Evolutionary conservation across 2,888 invertebrate genomes (phyloP).

Genomic region (Eristalinus aeneus): DNA sequence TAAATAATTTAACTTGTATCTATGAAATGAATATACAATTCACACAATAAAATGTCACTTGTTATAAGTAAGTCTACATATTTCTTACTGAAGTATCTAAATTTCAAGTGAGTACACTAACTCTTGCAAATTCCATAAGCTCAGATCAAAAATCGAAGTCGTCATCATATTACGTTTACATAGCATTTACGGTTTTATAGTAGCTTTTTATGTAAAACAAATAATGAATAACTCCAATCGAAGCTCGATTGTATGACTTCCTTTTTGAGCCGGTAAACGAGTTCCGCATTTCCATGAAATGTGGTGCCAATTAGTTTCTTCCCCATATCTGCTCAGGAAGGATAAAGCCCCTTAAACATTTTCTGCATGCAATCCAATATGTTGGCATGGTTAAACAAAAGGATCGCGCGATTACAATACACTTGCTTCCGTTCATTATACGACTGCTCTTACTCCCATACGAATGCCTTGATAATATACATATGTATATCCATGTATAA

Average conservation of each 20-base stretch:
- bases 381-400: slow-evolving; percentile 54
- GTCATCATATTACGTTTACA: not conserved
- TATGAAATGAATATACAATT: too few relatives aligned
- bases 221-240: not conserved
- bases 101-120: too few relatives aligned
- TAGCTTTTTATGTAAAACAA: not conserved
- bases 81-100: too few relatives aligned
- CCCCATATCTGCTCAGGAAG: slow-evolving; percentile 18
- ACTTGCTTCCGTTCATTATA: slow-evolving; percentile 36
- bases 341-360: slow-evolving; percentile 35
- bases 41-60: too few relatives aligned
- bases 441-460: not conserved
- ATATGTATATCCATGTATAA: slow-evolving; percentile 37
- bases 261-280: slow-evolving; percentile 7
- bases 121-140: too few relatives aligned
- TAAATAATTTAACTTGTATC: not conserved
- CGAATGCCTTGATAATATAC: slow-evolving; percentile 35
- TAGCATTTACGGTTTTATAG: not conserved
- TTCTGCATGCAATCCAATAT: slow-evolving; percentile 41
- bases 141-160: not conserved
- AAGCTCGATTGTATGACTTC: not conserved
- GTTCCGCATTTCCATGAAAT: slow-evolving; percentile 36
- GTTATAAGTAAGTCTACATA: too few relatives aligned
- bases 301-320: slow-evolving; percentile 40
- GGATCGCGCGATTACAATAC: slow-evolving; percentile 35